Evolutionary conservation across 2,113 vertebrate species (phyloP), one percentile per base, ranked within the genome.

Genomic region (Pristiophorus japonicus): DNA sequence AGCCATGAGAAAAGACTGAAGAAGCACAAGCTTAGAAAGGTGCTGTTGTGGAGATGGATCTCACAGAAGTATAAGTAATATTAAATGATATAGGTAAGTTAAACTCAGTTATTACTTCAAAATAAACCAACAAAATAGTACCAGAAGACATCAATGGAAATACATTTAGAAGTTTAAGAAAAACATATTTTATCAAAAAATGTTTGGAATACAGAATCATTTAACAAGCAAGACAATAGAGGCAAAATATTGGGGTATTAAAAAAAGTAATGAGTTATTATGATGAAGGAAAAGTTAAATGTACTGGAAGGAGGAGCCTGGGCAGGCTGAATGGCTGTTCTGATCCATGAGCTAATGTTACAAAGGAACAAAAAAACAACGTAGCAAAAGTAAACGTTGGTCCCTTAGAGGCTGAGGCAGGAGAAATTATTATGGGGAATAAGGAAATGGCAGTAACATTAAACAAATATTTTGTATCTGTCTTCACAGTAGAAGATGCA

Each of bases 31-130:
- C 18, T n/a, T 81, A 22, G 16, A 81, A 81, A 42, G 78, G 34
- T 1, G 70, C 10, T 42, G 16, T 81, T 18, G 18, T 81, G 38
- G 20, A 45, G 38, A 42, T 81, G 38, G 78, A 45, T 42, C 42
- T 81, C 78, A 87, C 84, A 87, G 84, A 5, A 87, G 84, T 87
- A 87, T 51, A 51, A 87, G 51, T 45, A 51, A 87, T 51, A 87
- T 51, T 45, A 84, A 84, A 75, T 2, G 16, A 38, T 87, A 11
- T 51, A 8, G 78, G 51, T 27, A 2, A 81, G 18, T 27, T 47
- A 51, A 47, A 67, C 22, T 11, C 59, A 59, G 10, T 59, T 3
- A 81, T 81, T 81, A 81, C n/a, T 81, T 42, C 75, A 81, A 81
- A 81, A 3, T 81, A 81, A 42, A 81, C 12, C 75, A n/a, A 81